Base-by-base conservation (phyloP, 2,888 invertebrate species). In the Megastigmus dorsalis region DNA sequence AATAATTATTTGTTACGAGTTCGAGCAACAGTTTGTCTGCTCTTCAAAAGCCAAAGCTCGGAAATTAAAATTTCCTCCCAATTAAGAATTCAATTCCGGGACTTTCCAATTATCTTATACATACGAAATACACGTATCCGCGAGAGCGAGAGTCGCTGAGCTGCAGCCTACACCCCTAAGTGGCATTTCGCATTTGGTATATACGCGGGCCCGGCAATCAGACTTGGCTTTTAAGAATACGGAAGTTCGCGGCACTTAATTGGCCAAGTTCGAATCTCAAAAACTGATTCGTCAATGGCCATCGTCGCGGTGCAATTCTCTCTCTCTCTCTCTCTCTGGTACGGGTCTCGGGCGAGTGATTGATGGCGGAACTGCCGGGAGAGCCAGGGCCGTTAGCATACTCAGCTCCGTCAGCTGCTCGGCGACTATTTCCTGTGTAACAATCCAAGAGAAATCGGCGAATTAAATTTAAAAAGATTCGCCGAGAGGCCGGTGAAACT, bases 211-310 rank as follows among this genome's bases (percentile, higher is more conserved):
- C 26, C 41, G 45, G 30, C 13, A 45, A 60, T 60, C 18, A 60
- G 60, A 9, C 30, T 26, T 15, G n/a, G 6, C 36, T n/a, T 52
- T 65, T 52, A 20, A 52, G 26, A n/a, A 65, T 41, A 10, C 52
- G 65, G 65, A 65, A 65, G 36, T 65, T 65, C 10, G 50, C 63
- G 33, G 10, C 26, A n/a, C 26, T 36, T 63, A 63, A 63, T 63
- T 50, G 50, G 26, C 63, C 50, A 36, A 63, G 48, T 48, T 33
- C 33, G 20, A 48, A 63, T 63, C 36, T 50, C 50, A 50, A 33
- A 45, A 36, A 48, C 33, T 50, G 50, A 63, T 50, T 50, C 23
- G 50, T 50, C 50, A 63, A 36, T 50, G 41, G 15, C 33, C n/a
- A n/a, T n/a, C n/a, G n/a, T n/a, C n/a, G n/a, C n/a, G 6, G 10